These are phyloP conservation scores for Aleiodes testaceus DNA, from an alignment of 2,888 invertebrate species.

Conservation along the genomic window DNA sequence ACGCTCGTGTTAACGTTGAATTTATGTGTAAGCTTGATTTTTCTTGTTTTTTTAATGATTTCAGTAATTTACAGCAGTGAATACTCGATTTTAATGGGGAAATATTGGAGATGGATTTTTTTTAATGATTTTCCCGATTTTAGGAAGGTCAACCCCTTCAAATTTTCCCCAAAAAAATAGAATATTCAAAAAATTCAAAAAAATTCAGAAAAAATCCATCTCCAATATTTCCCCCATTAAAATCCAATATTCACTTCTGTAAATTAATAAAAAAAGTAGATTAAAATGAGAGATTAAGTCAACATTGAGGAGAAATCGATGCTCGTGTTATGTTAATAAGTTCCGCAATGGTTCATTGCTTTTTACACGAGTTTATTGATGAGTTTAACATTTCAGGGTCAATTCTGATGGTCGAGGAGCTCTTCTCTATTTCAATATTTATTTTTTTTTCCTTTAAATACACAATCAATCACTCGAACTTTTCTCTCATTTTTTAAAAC, in stretches of 20 bases:
- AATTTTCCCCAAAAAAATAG: too few relatives aligned
- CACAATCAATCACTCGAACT: slow-evolving; percentile 6
- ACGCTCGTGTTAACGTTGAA: too few relatives aligned
- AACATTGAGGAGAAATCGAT: slow-evolving; percentile 36
- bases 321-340: slow-evolving; percentile 40
- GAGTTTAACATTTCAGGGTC: slow-evolving; percentile 36
- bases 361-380: slow-evolving; percentile 31
- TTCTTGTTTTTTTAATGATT: not conserved
- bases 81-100: too few relatives aligned
- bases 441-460: not conserved
- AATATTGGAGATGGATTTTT: too few relatives aligned
- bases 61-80: not conserved
- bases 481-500: not conserved
- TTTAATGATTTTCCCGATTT: too few relatives aligned
- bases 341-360: slow-evolving; percentile 37
- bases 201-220: too few relatives aligned
- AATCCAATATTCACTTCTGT: too few relatives aligned
- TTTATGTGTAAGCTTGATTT: not conserved
- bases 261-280: not conserved
- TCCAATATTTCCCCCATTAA: too few relatives aligned
- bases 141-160: too few relatives aligned
- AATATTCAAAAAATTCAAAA: too few relatives aligned
- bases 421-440: not conserved
- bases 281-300: slow-evolving; percentile 14
- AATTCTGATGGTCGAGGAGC: slow-evolving; percentile 25